Evolutionary conservation across 2,888 invertebrate genomes (phyloP), one percentile per base, ranked within the genome.

Genomic region (Stenchaetothrips biformis): DNA sequence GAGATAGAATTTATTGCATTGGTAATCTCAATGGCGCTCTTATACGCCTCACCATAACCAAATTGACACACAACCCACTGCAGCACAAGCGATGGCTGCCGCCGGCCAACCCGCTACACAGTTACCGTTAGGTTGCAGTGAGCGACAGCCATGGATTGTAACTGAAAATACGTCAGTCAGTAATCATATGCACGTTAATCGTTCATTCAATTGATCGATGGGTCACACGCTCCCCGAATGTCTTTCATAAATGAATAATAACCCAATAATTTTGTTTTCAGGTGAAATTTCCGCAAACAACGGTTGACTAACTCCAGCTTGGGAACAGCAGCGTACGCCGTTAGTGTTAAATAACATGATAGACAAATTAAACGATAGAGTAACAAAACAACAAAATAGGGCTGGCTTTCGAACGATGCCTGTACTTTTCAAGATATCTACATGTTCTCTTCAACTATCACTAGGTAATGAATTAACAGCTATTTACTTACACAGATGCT

Each of bases 1-100:
- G 67, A 67, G 67, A 67, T 67, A 67, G 67, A 67, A 67, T 67
- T 67, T 67, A 67, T 67, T 67, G 67, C 67, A 67, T 67, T 67
- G 67, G 67, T 67, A 67, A 67, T 21, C 67, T 67, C 21, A 21
- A 21, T 21, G 25, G 67, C 67, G 67, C 67, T 9, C 67, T n/a
- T 67, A 21, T 21, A 21, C 67, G 67, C 67, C 67, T 67, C 67
- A 21, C 67, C 67, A 67, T 67, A 67, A 67, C n/a, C 67, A 67
- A 67, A 67, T 67, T 67, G 67, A 67, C 67, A 67, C 67, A 67
- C 67, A 67, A 67, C 67, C 67, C 67, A 67, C 67, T 67, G 67
- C 67, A 67, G 67, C 21, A 67, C 67, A 67, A 67, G 67, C 67
- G 67, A 21, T 18, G 21, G 67, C 67, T 67, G 67, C 67, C 21